A percentile compares a stretch with the other conserved stretches of the same genome.
Evolutionary conservation across 37 sponge, comb jelly and placozoan genomes (phyloP).

Genomic region (Dysidea cf. avara): DNA sequence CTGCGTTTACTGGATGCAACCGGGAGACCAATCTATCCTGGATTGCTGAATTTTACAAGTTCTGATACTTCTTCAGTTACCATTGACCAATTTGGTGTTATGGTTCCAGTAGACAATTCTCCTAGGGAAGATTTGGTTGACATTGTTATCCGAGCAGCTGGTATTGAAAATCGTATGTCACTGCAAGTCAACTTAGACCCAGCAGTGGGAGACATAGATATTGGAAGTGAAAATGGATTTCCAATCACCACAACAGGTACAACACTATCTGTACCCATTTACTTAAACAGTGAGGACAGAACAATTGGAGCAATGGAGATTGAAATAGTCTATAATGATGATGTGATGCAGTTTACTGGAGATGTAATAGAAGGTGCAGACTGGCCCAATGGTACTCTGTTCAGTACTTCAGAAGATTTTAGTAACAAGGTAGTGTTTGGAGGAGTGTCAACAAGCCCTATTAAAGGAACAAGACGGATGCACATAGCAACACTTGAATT

Average conservation of each 20-base stretch:
- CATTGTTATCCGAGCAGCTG: constrained; percentile 11
- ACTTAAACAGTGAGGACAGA: constrained; percentile 33
- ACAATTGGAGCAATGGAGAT: constrained; percentile 35
- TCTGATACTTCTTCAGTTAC: not conserved
- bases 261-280: constrained; percentile 24
- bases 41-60: constrained; percentile 27
- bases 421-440: constrained; percentile 23
- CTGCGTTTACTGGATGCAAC: no score
- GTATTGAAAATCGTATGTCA: not conserved
- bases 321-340: not conserved
- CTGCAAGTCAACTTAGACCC: constrained; percentile 36
- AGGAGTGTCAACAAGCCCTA: not conserved
- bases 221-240: constrained; percentile 14
- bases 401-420: not conserved
- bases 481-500: constrained; percentile 37
- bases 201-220: constrained; percentile 53
- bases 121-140: no score
- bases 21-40: constrained; percentile 9
- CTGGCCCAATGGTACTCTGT: constrained; percentile 1
- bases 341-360: constrained; percentile 16
- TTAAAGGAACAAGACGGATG: constrained; percentile 14
- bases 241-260: not conserved
- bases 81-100: constrained; percentile 23
- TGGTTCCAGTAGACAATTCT: constrained; percentile 28
- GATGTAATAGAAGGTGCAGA: not conserved